phyloP scores from a whole-genome alignment of 2,113 vertebrate species.

The Amazona guildingii region DNA sequence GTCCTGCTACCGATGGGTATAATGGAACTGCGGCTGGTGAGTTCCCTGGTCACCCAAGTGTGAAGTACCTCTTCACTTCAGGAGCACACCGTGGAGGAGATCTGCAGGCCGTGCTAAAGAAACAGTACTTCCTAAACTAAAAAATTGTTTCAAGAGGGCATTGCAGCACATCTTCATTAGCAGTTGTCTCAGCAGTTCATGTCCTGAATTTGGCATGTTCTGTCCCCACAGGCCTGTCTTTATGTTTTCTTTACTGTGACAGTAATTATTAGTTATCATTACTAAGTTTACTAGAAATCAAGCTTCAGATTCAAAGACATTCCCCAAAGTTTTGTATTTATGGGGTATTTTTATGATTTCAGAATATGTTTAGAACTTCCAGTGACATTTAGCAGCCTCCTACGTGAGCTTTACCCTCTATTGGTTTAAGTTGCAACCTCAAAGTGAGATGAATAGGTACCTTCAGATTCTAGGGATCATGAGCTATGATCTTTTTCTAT shows the following conservation, averaged over 20 bases:
- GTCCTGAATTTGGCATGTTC: background rate
- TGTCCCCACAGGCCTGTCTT: background rate
- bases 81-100: background rate
- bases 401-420: background rate
- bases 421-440: background rate
- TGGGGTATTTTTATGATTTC: background rate
- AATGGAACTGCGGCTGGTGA: background rate
- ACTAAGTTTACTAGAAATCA: background rate
- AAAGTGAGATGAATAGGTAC: background rate
- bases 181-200: background rate
- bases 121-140: background rate
- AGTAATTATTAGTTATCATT: background rate
- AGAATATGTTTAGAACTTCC: background rate
- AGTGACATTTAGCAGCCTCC: background rate
- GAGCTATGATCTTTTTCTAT: background rate
- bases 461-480: background rate
- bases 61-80: background rate
- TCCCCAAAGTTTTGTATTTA: background rate
- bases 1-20: background rate
- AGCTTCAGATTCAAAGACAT: background rate
- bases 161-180: background rate
- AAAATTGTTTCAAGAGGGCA: background rate
- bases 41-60: background rate
- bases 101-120: background rate
- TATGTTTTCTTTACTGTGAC: background rate